Percentiles rank a stretch among this genome's conserved stretches.
Evolutionary conservation across 1,140 invertebrate species (phyloP).

Genomic region (Meloidogyne hapla): DNA sequence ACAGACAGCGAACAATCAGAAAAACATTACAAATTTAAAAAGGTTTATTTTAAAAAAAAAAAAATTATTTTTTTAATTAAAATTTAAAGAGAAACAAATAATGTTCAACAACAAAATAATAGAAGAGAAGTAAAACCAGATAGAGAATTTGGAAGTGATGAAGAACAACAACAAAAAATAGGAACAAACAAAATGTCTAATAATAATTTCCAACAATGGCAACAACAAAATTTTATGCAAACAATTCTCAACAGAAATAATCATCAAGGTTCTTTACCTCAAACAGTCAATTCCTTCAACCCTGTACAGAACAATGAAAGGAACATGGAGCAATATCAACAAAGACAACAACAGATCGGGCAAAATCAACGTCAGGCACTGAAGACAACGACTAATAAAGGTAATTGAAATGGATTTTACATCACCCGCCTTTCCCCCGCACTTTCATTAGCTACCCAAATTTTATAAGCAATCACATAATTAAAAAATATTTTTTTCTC

Average conservation of each 20-base stretch:
- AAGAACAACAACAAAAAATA: not conserved
- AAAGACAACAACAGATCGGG: not conserved
- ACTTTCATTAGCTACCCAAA: not conserved
- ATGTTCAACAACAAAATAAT: not conserved
- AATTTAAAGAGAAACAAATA: not conserved
- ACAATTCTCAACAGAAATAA: not conserved
- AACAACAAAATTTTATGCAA: constrained; percentile 2
- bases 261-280: no score
- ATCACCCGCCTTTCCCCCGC: no score
- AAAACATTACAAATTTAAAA: not conserved
- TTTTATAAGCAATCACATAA: not conserved
- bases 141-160: not conserved
- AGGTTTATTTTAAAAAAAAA: no score
- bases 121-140: not conserved
- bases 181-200: no score
- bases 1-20: not conserved
- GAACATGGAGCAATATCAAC: not conserved
- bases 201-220: not conserved
- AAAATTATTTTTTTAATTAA: no score
- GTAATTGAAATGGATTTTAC: not conserved
- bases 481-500: no score
- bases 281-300: not conserved
- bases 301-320: not conserved
- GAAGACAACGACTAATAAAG: not conserved
- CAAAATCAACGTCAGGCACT: not conserved